Percentiles rank a stretch among this genome's conserved stretches.
These are phyloP conservation scores for Latrodectus elegans DNA, from an alignment of 2,888 invertebrate genomes.

Conservation along the genomic window DNA sequence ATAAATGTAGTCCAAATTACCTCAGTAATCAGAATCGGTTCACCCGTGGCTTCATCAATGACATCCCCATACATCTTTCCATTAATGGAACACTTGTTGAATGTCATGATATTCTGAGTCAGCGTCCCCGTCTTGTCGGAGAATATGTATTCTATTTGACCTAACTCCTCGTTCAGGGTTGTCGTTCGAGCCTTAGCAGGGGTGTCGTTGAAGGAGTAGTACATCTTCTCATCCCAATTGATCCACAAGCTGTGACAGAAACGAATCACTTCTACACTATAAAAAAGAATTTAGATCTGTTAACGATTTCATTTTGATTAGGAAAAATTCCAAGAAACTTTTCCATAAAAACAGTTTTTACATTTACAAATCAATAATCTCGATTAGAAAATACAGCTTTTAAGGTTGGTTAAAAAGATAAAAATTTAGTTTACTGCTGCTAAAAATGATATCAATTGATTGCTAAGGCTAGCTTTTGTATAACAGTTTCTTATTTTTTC, in stretches of 20 bases:
- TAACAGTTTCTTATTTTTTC: too few species aligned
- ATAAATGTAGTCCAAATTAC: conserved; percentile 4
- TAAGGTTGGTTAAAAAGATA: too few species aligned
- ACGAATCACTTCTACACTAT: conserved; percentile 89
- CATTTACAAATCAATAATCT: too few species aligned
- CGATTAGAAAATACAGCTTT: too few species aligned
- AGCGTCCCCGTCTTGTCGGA: conserved; percentile 99
- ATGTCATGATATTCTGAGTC: conserved; percentile 99
- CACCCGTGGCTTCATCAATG: conserved; percentile 89
- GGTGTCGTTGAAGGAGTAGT: conserved; percentile 90
- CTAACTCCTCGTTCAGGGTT: conserved; percentile 97
- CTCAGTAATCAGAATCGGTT: conserved; percentile 78
- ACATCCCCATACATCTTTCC: conserved; percentile 94
- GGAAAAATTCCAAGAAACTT: too few species aligned
- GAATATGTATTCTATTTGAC: conserved; percentile 99
- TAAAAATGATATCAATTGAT: too few species aligned
- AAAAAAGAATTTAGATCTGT: conserved; percentile 59
- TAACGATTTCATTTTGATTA: too few species aligned
- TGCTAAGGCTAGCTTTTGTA: too few species aligned
- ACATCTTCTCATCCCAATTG: conserved; percentile 99
- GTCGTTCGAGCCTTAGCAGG: conserved; percentile 97
- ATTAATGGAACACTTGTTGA: conserved; percentile 98
- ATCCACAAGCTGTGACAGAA: conserved; percentile 98
- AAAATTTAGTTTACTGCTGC: too few species aligned
- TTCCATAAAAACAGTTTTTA: too few species aligned